Evolutionary conservation across 2,113 vertebrate species (phyloP), one percentile per base, ranked within the genome.

Genomic region (Megaleporinus macrocephalus): DNA sequence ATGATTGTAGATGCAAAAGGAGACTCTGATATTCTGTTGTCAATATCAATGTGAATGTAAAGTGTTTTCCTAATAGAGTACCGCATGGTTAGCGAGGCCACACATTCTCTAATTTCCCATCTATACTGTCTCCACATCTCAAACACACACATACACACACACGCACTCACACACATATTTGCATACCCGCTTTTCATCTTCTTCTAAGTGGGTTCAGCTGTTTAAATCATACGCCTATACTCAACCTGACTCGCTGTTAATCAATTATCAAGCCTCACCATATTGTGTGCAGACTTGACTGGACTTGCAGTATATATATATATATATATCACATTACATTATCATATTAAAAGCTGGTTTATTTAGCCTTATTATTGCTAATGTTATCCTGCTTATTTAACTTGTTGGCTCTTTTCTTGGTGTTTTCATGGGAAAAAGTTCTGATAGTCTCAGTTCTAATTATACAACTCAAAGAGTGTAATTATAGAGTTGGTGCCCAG

Each of bases 81-180:
- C 53, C 22, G 53, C 15, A 5, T 9, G 5, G 41, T 57, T 57
- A 57, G 20, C 20, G 15, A 57, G 29, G 27, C 26, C 13, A 68
- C 30, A 41, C 18, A 7, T 36, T 36, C 30, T 68, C 18, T 36
- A 20, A 36, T 36, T 33, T 36, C 4, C 27, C 29, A 44, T 26
- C 22, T 44, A 62, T 47, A 62, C 1, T 11, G 14, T 18, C 57
- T 16, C 33, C 29, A 12, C 16, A 71, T 73, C 44, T 33, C 44
- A 16, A n/a, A 51, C 78, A 27, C 33, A 22, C 76, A 47, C 44
- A 72, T 12, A 62, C n/a, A 27, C 47, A 36, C 75, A 70, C 33
- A 44, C n/a, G 20, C 47, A 36, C 75, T 57, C 33, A 44, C 65
- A 81, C 51, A 82, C 79, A 26, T 62, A 79, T 1, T 16, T 53